A percentile compares a stretch with the other conserved stretches of the same genome.
Conservation (phyloP, 1,140 invertebrate genomes). For the Cotesia vestalis region DNA sequence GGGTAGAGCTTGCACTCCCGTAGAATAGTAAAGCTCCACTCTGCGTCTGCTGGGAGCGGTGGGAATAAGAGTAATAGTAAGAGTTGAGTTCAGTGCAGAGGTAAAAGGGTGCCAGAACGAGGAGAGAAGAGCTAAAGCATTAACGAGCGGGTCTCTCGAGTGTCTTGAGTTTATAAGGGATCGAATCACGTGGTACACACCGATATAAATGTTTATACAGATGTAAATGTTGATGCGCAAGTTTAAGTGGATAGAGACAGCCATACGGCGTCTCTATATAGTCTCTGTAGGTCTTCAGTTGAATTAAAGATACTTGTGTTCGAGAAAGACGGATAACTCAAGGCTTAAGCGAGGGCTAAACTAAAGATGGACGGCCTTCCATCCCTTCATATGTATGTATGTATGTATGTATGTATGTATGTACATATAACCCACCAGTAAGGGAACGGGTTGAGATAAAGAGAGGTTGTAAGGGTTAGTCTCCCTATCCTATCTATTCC, state of each 20-base stretch:
- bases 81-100: no score
- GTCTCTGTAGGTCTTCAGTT: no score
- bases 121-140: constrained; percentile 41
- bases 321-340: constrained; percentile 14
- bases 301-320: neutral
- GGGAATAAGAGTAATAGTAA: constrained; percentile 1
- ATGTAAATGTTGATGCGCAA: constrained; percentile 19
- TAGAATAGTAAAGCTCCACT: constrained; percentile 7
- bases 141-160: constrained; percentile 50
- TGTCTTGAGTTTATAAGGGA: constrained; percentile 43
- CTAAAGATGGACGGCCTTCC: constrained; percentile 19
- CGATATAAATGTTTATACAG: neutral
- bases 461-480: constrained; percentile 36
- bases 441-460: neutral
- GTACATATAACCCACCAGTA: neutral
- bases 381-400: neutral
- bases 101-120: constrained; percentile 12
- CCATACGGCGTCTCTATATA: neutral
- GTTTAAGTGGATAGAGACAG: neutral
- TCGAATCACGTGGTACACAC: constrained; percentile 11
- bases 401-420: neutral
- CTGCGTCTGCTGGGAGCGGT: neutral
- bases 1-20: neutral
- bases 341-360: constrained; percentile 18
- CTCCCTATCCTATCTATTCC: constrained; percentile 44